These are phyloP conservation scores for Sclerodermus sp. DNA, from an alignment of 2,888 invertebrate species.

Conservation along the genomic window DNA sequence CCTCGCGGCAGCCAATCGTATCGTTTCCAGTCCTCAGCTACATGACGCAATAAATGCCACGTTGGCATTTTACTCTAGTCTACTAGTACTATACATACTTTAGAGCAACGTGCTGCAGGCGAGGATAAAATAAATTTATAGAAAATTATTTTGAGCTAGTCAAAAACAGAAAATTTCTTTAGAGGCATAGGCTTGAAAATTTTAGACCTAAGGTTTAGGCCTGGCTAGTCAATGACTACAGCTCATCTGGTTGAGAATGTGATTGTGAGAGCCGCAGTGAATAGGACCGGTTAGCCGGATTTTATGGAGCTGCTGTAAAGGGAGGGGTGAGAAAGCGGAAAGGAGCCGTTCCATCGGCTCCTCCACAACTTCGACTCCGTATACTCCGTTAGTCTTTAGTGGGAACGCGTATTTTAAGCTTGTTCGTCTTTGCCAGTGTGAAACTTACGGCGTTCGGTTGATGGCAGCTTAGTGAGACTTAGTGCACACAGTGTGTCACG, in stretches of 20 bases:
- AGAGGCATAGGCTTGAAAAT: too few species aligned
- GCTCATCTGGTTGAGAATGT: not conserved
- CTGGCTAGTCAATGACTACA: not conserved
- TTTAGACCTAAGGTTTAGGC: not conserved
- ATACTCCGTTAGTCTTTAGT: too few species aligned
- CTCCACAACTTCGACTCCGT: too few species aligned
- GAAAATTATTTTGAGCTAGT: too few species aligned
- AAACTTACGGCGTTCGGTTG: not conserved
- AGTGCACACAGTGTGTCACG: not conserved
- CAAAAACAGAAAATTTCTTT: too few species aligned
- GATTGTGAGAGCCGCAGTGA: not conserved
- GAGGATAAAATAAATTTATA: too few species aligned
- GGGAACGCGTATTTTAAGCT: too few species aligned
- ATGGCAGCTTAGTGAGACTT: slow-evolving; percentile 13
- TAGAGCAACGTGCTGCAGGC: not conserved
- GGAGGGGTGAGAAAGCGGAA: slow-evolving; percentile 27
- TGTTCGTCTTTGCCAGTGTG: too few species aligned
- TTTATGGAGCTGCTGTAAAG: slow-evolving; percentile 1
- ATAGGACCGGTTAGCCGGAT: slow-evolving; percentile 18
- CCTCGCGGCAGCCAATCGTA: not conserved
- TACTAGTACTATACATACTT: not conserved
- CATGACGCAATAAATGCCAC: slow-evolving; percentile 70
- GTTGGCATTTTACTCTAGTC: slow-evolving; percentile 61
- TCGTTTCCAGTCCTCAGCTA: slow-evolving; percentile 9
- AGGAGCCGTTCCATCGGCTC: not conserved